Evolutionary conservation across 2,888 invertebrate species (phyloP).

Genomic region (Eristalinus aeneus): DNA sequence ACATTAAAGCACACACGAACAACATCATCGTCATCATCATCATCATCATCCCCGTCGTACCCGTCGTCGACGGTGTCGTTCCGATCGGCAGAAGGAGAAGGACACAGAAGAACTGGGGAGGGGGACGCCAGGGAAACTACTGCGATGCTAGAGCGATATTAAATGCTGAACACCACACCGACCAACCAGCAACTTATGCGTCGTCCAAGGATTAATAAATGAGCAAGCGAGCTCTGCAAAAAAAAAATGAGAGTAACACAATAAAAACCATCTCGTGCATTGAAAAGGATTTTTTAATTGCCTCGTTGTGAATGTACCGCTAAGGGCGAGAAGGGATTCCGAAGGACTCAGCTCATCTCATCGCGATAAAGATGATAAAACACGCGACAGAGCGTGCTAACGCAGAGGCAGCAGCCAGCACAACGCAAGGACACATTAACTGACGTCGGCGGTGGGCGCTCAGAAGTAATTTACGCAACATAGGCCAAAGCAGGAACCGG

Average conservation of each 20-base stretch:
- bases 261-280: slow-evolving; percentile 9
- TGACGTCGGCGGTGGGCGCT: slow-evolving; percentile 21
- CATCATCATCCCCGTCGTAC: background rate
- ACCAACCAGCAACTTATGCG: slow-evolving; percentile 43
- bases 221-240: background rate
- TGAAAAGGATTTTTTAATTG: slow-evolving; percentile 51
- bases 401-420: background rate
- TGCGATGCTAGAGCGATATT: slow-evolving; percentile 8
- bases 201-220: slow-evolving; percentile 52
- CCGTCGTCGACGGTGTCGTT: background rate
- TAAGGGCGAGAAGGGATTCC: background rate
- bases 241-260: background rate
- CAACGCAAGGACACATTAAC: slow-evolving; percentile 42
- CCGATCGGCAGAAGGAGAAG: background rate
- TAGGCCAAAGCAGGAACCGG: slow-evolving; percentile 25
- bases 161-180: slow-evolving; percentile 22
- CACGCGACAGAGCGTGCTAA: background rate
- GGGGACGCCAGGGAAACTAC: background rate
- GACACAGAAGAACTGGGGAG: slow-evolving; percentile 10
- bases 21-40: slow-evolving; percentile 39
- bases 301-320: background rate
- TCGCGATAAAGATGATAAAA: slow-evolving; percentile 16
- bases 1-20: slow-evolving; percentile 53
- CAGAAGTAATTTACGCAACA: slow-evolving; percentile 59
- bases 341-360: slow-evolving; percentile 8